Evolutionary conservation across 2,113 vertebrate genomes (phyloP).

Genomic region (Periophthalmus modestus): DNA sequence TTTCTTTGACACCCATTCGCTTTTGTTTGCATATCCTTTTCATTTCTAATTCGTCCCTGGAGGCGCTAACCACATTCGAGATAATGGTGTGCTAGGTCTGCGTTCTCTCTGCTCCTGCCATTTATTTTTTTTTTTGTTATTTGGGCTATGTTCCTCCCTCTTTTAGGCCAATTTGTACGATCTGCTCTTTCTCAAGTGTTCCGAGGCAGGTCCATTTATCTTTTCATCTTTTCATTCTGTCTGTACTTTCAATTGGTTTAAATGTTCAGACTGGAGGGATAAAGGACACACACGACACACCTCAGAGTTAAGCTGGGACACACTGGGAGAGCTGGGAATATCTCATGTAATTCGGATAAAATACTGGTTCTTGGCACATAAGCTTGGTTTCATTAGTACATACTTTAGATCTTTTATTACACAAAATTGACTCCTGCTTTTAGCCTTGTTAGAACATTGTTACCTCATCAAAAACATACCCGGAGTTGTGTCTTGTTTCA

Average conservation of each 20-base stretch:
- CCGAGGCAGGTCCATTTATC: constrained; percentile 19
- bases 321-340: neutral
- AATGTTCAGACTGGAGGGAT: constrained; percentile 5
- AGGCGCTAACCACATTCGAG: neutral
- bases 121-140: neutral
- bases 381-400: too few species aligned
- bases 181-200: constrained; percentile 21
- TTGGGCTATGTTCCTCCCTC: neutral
- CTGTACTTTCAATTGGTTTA: constrained; percentile 10
- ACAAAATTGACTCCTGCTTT: too few species aligned
- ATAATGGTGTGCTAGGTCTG: neutral
- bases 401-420: too few species aligned
- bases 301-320: constrained; percentile 16
- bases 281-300: constrained; percentile 34
- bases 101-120: neutral
- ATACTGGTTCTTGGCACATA: too few species aligned
- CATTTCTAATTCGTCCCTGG: neutral
- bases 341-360: too few species aligned
- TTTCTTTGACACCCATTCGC: neutral
- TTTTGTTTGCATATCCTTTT: neutral
- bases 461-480: too few species aligned
- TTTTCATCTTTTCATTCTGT: constrained; percentile 1
- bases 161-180: neutral
- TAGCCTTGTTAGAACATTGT: too few species aligned
- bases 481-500: too few species aligned